Percentiles rank a stretch among this genome's conserved stretches.
Evolutionary conservation across 1,140 invertebrate species (phyloP).

Genomic region (Apis florea): DNA sequence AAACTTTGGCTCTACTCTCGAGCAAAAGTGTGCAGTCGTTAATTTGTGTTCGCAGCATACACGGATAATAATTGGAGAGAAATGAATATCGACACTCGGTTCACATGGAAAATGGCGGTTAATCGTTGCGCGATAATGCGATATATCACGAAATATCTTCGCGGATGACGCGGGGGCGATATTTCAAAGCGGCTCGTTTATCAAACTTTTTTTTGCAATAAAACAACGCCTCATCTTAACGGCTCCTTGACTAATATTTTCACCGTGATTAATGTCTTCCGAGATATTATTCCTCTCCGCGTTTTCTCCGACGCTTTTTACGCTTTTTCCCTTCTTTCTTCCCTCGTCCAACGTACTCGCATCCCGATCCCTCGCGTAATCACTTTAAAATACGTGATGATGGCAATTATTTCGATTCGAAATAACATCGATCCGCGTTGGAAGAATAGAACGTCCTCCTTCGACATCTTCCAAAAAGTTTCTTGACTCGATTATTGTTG

Average conservation of each 20-base stretch:
- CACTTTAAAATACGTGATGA: not conserved
- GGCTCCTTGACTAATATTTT: constrained; percentile 46
- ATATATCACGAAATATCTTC: constrained; percentile 15
- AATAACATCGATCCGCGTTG: not conserved
- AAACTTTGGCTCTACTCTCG: too few species aligned
- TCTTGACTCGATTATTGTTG: too few species aligned
- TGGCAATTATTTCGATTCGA: not conserved
- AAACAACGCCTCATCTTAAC: constrained; percentile 43
- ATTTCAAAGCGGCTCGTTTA: constrained; percentile 36
- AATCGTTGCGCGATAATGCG: constrained; percentile 17
- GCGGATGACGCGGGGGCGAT: not conserved
- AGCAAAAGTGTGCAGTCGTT: too few species aligned
- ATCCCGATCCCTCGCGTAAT: not conserved
- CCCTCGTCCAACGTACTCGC: not conserved
- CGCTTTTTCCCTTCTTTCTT: not conserved
- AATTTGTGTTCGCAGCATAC: too few species aligned
- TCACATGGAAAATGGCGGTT: constrained; percentile 16
- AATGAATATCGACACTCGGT: not conserved
- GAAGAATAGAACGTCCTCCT: not conserved
- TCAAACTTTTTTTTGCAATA: constrained; percentile 25
- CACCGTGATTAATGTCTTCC: constrained; percentile 39
- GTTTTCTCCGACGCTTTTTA: not conserved
- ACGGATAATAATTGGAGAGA: not conserved
- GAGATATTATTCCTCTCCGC: constrained; percentile 26
- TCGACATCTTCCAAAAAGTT: too few species aligned